Percentiles rank a stretch among this genome's conserved stretches.
Evolutionary conservation across 2,113 vertebrate genomes (phyloP).

Genomic region (Neogale vison): DNA sequence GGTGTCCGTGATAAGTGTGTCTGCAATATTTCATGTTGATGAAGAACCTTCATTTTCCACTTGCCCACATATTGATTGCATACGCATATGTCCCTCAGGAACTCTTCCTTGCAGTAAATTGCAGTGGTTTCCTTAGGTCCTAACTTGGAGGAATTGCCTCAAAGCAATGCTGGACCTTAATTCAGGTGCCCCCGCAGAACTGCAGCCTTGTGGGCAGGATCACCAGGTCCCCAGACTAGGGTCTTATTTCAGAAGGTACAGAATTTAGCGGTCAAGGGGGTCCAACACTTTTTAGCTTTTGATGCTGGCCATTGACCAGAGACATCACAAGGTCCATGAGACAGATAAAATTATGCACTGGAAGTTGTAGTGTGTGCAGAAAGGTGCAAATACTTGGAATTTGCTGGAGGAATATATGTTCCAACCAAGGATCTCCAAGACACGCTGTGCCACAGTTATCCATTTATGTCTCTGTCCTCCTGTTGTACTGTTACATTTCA

Average conservation of each 20-base stretch:
- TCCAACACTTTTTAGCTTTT: not conserved
- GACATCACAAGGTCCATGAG: not conserved
- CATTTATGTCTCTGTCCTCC: not conserved
- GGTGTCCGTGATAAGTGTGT: not conserved
- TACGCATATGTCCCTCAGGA: no score
- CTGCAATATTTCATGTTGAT: not conserved
- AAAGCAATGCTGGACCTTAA: not conserved
- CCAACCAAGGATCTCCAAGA: not conserved
- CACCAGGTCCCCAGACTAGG: not conserved
- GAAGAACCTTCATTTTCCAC: not conserved
- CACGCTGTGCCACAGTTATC: rapidly evolving
- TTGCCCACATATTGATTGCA: not conserved
- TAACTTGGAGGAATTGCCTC: not conserved
- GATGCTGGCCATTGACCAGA: not conserved
- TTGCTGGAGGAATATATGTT: not conserved
- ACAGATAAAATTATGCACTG: not conserved
- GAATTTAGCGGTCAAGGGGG: not conserved
- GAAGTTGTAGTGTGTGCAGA: not conserved
- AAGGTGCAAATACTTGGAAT: not conserved
- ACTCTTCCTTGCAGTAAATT: not conserved
- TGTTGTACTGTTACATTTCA: rapidly evolving
- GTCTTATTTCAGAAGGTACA: not conserved
- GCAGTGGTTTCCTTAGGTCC: not conserved
- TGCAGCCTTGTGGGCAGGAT: not conserved
- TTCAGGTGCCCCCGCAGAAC: not conserved